These are phyloP conservation scores for Halocynthia roretzi DNA, from an alignment of 23 tunicate species.

Conservation along the genomic window DNA sequence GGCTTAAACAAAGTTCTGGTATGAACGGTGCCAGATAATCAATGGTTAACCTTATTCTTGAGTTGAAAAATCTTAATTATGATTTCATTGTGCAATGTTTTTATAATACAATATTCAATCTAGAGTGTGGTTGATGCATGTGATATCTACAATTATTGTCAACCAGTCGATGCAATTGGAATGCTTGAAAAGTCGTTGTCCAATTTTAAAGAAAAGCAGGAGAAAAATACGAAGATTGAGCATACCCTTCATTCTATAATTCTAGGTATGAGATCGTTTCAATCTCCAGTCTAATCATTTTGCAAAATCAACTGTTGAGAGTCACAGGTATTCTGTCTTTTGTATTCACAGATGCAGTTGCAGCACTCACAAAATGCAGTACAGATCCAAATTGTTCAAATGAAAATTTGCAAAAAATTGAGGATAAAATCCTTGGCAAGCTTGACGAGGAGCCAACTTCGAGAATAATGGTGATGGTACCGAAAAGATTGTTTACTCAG, in stretches of 20 bases:
- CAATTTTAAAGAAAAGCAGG: not conserved
- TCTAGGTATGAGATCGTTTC: not conserved
- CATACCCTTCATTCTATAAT: not conserved
- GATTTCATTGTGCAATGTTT: no score
- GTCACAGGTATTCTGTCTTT: no score
- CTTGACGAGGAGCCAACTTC: slow-evolving; percentile 3
- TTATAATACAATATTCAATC: no score
- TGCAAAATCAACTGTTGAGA: no score
- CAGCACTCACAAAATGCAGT: not conserved
- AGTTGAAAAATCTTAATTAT: no score
- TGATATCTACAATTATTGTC: slow-evolving; percentile 1
- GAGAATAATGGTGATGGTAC: slow-evolving; percentile 39
- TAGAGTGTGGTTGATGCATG: slow-evolving; percentile 1
- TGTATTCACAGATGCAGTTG: no score
- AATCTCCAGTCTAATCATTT: not conserved
- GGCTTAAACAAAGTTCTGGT: no score
- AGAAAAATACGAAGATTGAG: slow-evolving; percentile 10
- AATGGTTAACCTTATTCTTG: no score
- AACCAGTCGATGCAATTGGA: slow-evolving; percentile 1
- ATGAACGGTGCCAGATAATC: no score
- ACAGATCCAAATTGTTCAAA: slow-evolving; percentile 3
- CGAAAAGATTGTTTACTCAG: slow-evolving; percentile 21
- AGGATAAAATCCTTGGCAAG: slow-evolving; percentile 14
- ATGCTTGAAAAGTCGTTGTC: not conserved
- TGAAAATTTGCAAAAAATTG: slow-evolving; percentile 8